A percentile compares a stretch with the other conserved stretches of the same genome.
phyloP scores from a whole-genome alignment of 2,888 invertebrate genomes.

The Eumacrocentrus americanus region DNA sequence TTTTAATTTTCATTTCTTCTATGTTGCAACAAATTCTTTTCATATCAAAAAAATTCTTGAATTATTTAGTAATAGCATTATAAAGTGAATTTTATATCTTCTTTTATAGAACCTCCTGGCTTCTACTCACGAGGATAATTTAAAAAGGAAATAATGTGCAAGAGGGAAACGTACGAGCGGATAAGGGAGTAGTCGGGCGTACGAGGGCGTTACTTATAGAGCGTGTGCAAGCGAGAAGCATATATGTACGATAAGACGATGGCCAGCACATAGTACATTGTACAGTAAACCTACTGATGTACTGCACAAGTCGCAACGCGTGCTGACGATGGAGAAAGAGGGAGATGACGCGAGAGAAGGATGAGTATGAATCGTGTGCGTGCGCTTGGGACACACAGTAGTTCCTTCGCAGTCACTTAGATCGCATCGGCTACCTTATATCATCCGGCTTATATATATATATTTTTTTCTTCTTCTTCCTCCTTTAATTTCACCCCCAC shows the following conservation, averaged over 20 bases:
- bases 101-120: background rate
- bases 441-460: background rate
- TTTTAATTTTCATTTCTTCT: no score
- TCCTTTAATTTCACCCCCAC: background rate
- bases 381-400: constrained; percentile 45
- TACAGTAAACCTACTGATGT: background rate
- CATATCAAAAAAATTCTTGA: background rate
- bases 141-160: background rate
- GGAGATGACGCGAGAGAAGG: constrained; percentile 8
- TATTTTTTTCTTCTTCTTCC: background rate
- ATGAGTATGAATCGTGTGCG: constrained; percentile 6
- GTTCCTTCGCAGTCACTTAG: constrained; percentile 46
- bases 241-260: background rate
- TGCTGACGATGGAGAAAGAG: constrained; percentile 18
- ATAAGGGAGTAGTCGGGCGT: constrained; percentile 24
- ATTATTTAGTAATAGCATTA: no score
- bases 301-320: background rate
- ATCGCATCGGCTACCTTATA: constrained; percentile 39
- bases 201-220: constrained; percentile 21
- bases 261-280: background rate
- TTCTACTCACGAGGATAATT: no score
- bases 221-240: constrained; percentile 17
- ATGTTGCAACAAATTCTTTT: no score
- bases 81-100: no score
- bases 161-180: constrained; percentile 13